Evolutionary conservation across 2,888 invertebrate species (phyloP), one percentile per base, ranked within the genome.

Genomic region (Campoplex nolae): DNA sequence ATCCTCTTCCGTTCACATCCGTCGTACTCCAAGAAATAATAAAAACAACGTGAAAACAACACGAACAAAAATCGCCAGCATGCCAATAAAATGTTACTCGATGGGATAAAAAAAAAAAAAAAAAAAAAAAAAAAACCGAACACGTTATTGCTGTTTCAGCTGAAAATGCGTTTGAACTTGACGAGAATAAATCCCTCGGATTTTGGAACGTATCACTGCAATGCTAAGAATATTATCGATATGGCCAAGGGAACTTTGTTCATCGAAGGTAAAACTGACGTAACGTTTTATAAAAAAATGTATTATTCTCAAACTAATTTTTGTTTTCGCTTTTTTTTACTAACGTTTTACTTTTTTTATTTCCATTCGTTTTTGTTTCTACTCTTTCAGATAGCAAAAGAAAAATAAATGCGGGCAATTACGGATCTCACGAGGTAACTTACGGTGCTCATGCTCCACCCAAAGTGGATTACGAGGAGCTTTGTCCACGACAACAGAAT

Each of bases 191-290:
- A 95, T 58, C 95, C 95, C 7, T 95, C 96, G 79, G 98, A 98
- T 93, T 96, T 97, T 82, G 96, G 97, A 23, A 96, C 96, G 88
- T 98, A 98, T 94, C 96, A 97, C 92, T 98, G 98, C 92, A 96
- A 98, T 79, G 97, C 97, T 83, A 98, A 98, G 93, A 98, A 98
- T 92, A 97, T 97, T 89, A 95, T 97, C 38, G 97, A 97, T 89
- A 96, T 96, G 68, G 97, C 98, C 0, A 97, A 96, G 92, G 98
- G 98, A 23, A 95, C 95, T 78, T 96, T 97, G 88, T 96, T 96
- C 84, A 94, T 97, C 56, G 96, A 96, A 92, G 97, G 97, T 93
- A 85, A 83, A 71, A 58, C 62, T 16, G 18, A 70, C 16, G 16
- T 16, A 76, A 28, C n/a, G 23, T 18, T 51, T 0, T 2, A 6